These are phyloP conservation scores for Calephelis nemesis DNA, from an alignment of 1,140 invertebrate genomes.

Conservation along the genomic window DNA sequence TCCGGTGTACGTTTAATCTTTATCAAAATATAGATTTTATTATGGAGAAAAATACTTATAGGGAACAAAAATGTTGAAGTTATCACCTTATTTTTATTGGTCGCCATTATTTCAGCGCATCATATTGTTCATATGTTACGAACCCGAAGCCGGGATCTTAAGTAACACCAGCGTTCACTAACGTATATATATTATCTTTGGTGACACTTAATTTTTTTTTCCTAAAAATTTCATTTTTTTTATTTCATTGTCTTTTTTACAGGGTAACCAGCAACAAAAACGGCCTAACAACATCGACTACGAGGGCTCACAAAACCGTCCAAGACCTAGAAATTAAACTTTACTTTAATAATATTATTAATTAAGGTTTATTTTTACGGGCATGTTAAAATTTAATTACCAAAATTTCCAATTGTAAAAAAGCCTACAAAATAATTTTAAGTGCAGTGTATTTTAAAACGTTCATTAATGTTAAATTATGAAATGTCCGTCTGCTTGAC, in stretches of 20 bases:
- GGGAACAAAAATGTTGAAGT: too few species aligned
- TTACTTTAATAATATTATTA: background rate
- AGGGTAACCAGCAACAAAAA: constrained; percentile 34
- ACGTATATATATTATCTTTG: background rate
- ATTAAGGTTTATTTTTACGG: constrained; percentile 27
- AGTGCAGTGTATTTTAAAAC: background rate
- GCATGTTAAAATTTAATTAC: constrained; percentile 28
- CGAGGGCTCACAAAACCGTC: constrained; percentile 42
- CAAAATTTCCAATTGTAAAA: constrained; percentile 27
- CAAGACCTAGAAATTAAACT: constrained; percentile 37
- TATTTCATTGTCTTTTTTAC: constrained; percentile 20
- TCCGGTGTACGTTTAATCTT: too few species aligned
- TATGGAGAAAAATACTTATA: too few species aligned
- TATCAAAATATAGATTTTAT: too few species aligned
- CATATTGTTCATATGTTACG: too few species aligned
- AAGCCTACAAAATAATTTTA: constrained; percentile 4
- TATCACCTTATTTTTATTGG: too few species aligned
- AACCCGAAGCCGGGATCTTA: too few species aligned
- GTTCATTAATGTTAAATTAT: constrained; percentile 1
- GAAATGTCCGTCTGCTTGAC: background rate
- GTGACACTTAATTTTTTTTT: background rate
- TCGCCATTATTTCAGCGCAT: too few species aligned
- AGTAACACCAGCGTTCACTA: too few species aligned
- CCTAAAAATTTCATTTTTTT: too few species aligned
- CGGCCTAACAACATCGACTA: constrained; percentile 39